phyloP scores from a whole-genome alignment of 2,888 invertebrate species.

The Eudasyphora cyanicolor region DNA sequence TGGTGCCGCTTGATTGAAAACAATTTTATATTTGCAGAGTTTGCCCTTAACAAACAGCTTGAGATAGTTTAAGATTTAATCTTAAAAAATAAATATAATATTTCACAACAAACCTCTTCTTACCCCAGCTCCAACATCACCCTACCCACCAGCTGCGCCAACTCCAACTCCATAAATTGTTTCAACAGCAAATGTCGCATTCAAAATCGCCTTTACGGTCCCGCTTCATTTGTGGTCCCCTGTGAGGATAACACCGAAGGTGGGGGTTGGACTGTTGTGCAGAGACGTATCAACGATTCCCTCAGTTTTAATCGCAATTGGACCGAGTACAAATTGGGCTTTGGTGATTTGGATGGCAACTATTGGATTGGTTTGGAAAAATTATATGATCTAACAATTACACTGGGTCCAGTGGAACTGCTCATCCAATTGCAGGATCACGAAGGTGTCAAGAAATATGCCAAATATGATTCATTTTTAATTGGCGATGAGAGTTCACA shows the following conservation, averaged over 20 bases:
- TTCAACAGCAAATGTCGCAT: slow-evolving; percentile 35
- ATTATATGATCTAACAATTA: slow-evolving; percentile 11
- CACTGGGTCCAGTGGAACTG: slow-evolving; percentile 4
- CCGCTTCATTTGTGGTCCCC: slow-evolving; percentile 13
- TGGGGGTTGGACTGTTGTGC: slow-evolving; percentile 27
- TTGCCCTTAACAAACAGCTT: too few species aligned
- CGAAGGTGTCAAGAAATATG: slow-evolving; percentile 10
- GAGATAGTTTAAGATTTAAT: too few species aligned
- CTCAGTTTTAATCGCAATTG: slow-evolving; percentile 30
- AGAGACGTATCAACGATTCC: slow-evolving; percentile 25
- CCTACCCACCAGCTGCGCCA: slow-evolving; percentile 23
- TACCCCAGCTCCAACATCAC: not conserved
- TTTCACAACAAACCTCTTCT: too few species aligned
- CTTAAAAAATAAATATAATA: too few species aligned
- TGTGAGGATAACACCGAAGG: slow-evolving; percentile 1
- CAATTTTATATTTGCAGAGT: too few species aligned
- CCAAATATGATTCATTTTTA: slow-evolving; percentile 32
- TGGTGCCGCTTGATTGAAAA: too few species aligned
- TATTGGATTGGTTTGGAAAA: slow-evolving; percentile 41
- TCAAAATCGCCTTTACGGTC: slow-evolving; percentile 6
- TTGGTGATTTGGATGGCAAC: slow-evolving; percentile 36
- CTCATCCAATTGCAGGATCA: slow-evolving; percentile 6
- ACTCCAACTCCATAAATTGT: slow-evolving; percentile 23
- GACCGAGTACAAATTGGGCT: slow-evolving; percentile 31
- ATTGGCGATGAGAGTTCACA: slow-evolving; percentile 22